Evolutionary conservation across 2,113 vertebrate species (phyloP), one percentile per base, ranked within the genome.

Genomic region (Petromus typicus): DNA sequence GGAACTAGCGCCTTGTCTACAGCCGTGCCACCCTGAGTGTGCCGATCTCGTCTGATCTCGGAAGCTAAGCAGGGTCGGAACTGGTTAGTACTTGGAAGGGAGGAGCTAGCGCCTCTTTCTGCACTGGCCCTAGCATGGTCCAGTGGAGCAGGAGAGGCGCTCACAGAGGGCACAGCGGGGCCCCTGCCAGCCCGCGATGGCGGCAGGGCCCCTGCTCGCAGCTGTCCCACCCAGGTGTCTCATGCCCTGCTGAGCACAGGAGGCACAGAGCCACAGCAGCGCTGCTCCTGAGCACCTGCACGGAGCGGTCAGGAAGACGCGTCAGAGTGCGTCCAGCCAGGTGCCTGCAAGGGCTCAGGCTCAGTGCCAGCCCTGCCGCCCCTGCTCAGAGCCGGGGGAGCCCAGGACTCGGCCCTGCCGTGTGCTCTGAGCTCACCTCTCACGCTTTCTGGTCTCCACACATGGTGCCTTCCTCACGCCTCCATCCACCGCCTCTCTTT

Each of bases 401-500:
- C 59, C 37, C 43, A 37, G 23, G 30, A 69, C 16, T 7, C 22
- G 43, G 45, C 22, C 12, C 63, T 80, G 37, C 16, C 56, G 14
- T 5, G 17, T 40, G 5, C 63, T 91, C 78, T 79, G 11, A 80
- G 34, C 80, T 51, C 18, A 3, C 57, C 40, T 84, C 40, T 88
- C 17, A 22, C 80, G 61, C 25, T 51, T 61, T 34, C 45, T 57
- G 34, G 56, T 80, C 57, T 48, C 78, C 73, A 7, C 9, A 32
- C 0, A 0, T 66, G 18, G 18, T 18, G 51, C n/a, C 22, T 59
- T 79, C 45, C 25, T 63, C 37, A 57, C n/a, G 57, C 11, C 8
- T 76, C 59, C 20, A 34, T 57, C 37, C 59, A 48, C 3, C 37
- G 13, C 14, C 89, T 54, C 22, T 40, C 59, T 85, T 57, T 45